These are phyloP conservation scores for Agrotis puta DNA, from an alignment of 2,888 invertebrate species.

Conservation along the genomic window DNA sequence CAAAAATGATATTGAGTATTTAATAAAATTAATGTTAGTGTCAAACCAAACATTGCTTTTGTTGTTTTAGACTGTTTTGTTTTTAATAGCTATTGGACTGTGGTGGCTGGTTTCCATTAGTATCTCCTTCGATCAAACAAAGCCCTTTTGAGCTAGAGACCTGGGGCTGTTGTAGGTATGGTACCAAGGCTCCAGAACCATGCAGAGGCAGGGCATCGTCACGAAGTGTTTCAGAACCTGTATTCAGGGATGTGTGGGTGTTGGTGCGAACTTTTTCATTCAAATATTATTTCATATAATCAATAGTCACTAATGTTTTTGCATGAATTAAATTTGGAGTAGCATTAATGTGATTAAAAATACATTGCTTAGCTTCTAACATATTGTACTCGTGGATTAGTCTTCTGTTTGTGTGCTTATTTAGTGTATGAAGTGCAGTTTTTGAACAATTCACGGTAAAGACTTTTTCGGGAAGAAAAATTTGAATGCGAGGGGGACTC, in stretches of 20 bases:
- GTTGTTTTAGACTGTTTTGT: conserved; percentile 62
- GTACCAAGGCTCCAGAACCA: conserved; percentile 30
- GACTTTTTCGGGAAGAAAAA: no score
- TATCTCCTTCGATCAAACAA: conserved; percentile 41
- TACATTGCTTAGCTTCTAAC: conserved; percentile 53
- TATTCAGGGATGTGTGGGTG: conserved; percentile 51
- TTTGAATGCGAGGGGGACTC: no score
- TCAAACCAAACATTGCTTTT: conserved; percentile 44
- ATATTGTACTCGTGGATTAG: conserved; percentile 9
- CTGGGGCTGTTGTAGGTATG: conserved; percentile 58
- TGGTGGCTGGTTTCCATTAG: conserved; percentile 56
- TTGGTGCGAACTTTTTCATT: conserved; percentile 54
- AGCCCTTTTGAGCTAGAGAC: conserved; percentile 59
- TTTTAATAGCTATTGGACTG: conserved; percentile 61
- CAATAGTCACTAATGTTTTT: conserved; percentile 46
- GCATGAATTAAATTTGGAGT: conserved; percentile 50
- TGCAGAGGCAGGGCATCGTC: conserved; percentile 33
- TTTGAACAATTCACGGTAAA: conserved; percentile 24
- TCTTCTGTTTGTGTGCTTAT: conserved; percentile 30
- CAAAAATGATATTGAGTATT: conserved; percentile 21
- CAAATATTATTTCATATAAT: conserved; percentile 45
- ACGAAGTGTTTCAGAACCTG: conserved; percentile 36
- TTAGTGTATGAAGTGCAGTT: conserved; percentile 22
- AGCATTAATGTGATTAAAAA: conserved; percentile 10
- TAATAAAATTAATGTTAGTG: conserved; percentile 30